Evolutionary conservation across 2,113 vertebrate species (phyloP).

Genomic region (Nansenia antarctica): DNA sequence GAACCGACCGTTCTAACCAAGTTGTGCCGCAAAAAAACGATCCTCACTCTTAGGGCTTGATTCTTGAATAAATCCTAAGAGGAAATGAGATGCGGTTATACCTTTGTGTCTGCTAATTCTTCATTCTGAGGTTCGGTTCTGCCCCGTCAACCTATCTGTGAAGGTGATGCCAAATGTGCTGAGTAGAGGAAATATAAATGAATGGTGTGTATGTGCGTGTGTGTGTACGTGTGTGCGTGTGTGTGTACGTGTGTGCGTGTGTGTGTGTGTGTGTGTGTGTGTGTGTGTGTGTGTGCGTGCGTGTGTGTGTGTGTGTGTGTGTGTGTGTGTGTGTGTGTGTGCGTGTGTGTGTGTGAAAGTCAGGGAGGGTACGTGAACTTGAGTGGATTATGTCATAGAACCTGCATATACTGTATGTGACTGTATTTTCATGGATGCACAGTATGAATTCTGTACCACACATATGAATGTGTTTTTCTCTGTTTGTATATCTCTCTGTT

Average conservation of each 20-base stretch:
- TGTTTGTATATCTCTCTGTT: not conserved
- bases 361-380: too few relatives aligned
- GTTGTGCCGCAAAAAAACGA: conserved; percentile 28
- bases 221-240: not conserved
- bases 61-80: conserved; percentile 29
- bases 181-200: conserved; percentile 24
- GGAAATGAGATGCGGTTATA: conserved; percentile 22
- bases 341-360: conserved; percentile 14
- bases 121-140: conserved; percentile 24
- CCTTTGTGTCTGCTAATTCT: conserved; percentile 4
- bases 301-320: not conserved
- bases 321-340: conserved; percentile 16
- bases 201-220: not conserved
- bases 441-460: too few relatives aligned
- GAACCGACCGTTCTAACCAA: too few relatives aligned
- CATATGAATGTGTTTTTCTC: not conserved
- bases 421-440: too few relatives aligned
- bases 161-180: conserved; percentile 36
- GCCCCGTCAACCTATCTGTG: conserved; percentile 14
- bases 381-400: too few relatives aligned
- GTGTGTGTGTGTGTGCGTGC: too few relatives aligned
- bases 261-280: too few relatives aligned
- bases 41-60: conserved; percentile 33
- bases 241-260: not conserved
- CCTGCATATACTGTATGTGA: too few relatives aligned